These are phyloP conservation scores for Strigops habroptila DNA, from an alignment of 2,113 vertebrate species.

Conservation along the genomic window DNA sequence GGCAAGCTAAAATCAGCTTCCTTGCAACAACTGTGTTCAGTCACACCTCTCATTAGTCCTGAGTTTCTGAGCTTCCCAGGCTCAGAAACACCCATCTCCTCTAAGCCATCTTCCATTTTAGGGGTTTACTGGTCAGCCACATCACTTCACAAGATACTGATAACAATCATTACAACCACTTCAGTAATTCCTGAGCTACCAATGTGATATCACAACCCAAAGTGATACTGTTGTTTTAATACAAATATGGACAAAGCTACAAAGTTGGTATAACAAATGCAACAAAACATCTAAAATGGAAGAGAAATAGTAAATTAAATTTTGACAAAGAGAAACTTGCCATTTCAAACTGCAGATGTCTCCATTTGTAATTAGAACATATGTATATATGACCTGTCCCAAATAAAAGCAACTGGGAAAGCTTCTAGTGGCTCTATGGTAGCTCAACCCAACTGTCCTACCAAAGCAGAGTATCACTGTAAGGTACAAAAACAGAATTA, in stretches of 20 bases:
- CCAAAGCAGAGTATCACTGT: neutral
- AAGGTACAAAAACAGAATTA: neutral
- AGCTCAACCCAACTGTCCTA: neutral
- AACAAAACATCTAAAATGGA: conserved; percentile 58
- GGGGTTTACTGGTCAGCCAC: neutral
- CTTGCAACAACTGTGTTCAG: neutral
- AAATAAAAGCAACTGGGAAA: neutral
- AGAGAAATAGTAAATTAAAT: conserved; percentile 64
- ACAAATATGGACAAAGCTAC: neutral
- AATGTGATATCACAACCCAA: neutral
- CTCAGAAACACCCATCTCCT: neutral
- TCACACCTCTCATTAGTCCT: neutral
- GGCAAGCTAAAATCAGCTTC: neutral
- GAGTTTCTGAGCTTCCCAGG: neutral
- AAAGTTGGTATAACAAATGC: neutral
- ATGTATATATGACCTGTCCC: neutral
- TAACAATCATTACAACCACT: neutral
- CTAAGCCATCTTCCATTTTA: neutral
- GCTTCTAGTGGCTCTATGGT: neutral
- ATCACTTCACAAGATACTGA: neutral
- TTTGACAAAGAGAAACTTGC: neutral
- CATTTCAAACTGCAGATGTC: neutral
- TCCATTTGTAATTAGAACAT: neutral
- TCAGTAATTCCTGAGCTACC: neutral
- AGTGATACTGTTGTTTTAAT: neutral